Percentiles rank a stretch among this genome's conserved stretches.
These are phyloP conservation scores for Cataglyphis albicans DNA, from an alignment of 2,888 invertebrate species.

Conservation along the genomic window DNA sequence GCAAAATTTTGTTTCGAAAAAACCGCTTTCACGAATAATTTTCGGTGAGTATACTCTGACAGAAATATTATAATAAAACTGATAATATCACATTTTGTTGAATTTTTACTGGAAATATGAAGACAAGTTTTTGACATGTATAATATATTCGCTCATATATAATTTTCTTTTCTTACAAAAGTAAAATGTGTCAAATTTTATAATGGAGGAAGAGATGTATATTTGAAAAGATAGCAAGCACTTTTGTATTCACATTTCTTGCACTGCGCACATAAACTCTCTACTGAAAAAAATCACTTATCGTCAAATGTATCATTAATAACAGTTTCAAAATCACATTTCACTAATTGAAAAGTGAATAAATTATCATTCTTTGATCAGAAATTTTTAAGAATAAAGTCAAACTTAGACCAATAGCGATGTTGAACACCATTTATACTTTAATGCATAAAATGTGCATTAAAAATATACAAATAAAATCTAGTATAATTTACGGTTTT, in stretches of 20 bases:
- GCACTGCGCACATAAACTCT: neutral
- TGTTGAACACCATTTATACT: too few species aligned
- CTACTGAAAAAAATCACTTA: neutral
- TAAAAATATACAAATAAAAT: too few species aligned
- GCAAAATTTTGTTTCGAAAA: slow-evolving; percentile 1
- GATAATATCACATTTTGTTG: neutral
- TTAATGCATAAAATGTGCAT: too few species aligned
- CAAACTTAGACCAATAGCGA: too few species aligned
- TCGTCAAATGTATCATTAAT: neutral
- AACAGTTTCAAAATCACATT: neutral
- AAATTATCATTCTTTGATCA: too few species aligned
- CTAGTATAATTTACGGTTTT: too few species aligned
- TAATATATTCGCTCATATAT: neutral
- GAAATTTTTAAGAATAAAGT: too few species aligned
- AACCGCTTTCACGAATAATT: slow-evolving; percentile 27
- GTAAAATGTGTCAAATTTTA: slow-evolving; percentile 6
- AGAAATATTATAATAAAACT: slow-evolving; percentile 19
- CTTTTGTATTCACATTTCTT: neutral
- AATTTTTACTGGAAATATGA: slow-evolving; percentile 20
- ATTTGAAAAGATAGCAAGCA: neutral
- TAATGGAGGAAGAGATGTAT: neutral
- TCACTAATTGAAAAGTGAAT: neutral
- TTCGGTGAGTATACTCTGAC: too few species aligned
- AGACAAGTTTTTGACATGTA: neutral
- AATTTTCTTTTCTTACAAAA: neutral